Evolutionary conservation across 2,888 invertebrate genomes (phyloP).

Genomic region (Mylabris sibirica): DNA sequence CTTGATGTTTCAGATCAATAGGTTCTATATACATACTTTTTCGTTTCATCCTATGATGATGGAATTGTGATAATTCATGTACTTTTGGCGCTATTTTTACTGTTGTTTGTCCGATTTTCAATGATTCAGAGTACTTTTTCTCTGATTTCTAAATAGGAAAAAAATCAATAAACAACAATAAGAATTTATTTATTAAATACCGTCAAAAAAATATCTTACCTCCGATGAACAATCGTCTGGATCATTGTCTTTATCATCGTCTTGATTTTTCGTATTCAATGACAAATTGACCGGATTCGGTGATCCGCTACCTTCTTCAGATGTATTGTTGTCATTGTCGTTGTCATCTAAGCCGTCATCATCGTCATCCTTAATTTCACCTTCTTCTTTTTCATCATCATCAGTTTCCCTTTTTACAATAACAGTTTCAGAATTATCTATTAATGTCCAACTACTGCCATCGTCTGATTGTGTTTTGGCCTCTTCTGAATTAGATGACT

Average conservation of each 20-base stretch:
- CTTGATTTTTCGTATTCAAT: constrained; percentile 66
- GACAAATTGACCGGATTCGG: constrained; percentile 86
- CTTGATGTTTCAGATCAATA: constrained; percentile 75
- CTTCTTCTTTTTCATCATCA: constrained; percentile 64
- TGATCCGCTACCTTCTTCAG: constrained; percentile 74
- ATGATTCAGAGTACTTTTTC: constrained; percentile 59
- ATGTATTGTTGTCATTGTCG: constrained; percentile 52
- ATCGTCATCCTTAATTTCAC: constrained; percentile 62
- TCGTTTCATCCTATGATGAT: constrained; percentile 66
- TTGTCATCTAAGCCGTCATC: constrained; percentile 60
- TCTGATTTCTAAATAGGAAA: constrained; percentile 48
- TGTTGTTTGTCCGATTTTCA: constrained; percentile 69
- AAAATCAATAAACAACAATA: constrained; percentile 18
- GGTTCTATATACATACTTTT: constrained; percentile 70
- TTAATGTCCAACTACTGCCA: constrained; percentile 62
- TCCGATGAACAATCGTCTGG: constrained; percentile 45
- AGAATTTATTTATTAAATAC: constrained; percentile 4
- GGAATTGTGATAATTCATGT: constrained; percentile 63
- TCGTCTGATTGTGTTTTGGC: constrained; percentile 54
- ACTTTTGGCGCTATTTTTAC: constrained; percentile 69
- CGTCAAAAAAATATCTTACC: constrained; percentile 39
- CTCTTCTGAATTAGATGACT: constrained; percentile 59
- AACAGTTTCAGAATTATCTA: constrained; percentile 50
- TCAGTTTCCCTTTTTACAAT: constrained; percentile 53
- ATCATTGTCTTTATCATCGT: constrained; percentile 53